phyloP scores from a whole-genome alignment of 2,113 vertebrate genomes.

The Penelope pileata region DNA sequence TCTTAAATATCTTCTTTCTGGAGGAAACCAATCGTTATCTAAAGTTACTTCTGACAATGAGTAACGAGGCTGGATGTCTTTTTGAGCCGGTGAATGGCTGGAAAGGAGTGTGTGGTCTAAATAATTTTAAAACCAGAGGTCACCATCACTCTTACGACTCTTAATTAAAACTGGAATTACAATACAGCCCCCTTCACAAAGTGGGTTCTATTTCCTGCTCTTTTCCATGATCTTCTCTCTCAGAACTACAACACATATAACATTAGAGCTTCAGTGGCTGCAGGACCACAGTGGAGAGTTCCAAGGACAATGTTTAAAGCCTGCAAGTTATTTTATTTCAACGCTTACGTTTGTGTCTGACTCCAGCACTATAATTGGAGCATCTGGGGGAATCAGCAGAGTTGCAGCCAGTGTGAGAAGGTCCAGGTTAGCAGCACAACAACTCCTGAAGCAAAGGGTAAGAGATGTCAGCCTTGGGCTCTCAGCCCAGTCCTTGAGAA shows the following conservation, averaged over 20 bases:
- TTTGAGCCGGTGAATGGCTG: neutral
- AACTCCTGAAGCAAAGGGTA: neutral
- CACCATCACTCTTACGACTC: neutral
- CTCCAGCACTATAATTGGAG: neutral
- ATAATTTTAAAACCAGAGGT: neutral
- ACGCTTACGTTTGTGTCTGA: rapidly evolving
- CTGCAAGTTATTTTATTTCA: neutral
- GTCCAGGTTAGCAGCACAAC: neutral
- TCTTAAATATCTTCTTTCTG: neutral
- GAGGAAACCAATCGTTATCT: neutral
- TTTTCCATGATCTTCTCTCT: rapidly evolving
- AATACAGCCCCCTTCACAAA: neutral
- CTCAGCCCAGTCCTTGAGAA: neutral
- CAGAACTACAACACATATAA: rapidly evolving
- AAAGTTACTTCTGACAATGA: neutral
- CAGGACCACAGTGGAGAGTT: neutral
- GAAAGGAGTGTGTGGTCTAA: neutral
- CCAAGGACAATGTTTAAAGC: neutral
- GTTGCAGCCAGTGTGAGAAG: neutral
- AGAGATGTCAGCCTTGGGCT: neutral
- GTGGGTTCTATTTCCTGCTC: neutral
- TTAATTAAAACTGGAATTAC: neutral
- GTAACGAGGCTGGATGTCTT: neutral
- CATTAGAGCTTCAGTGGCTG: neutral
- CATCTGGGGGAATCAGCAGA: neutral